Percentiles rank a stretch among this genome's conserved stretches.
Conservation (phyloP, 2,888 invertebrate genomes). For the Agonopterix heracliana region DNA sequence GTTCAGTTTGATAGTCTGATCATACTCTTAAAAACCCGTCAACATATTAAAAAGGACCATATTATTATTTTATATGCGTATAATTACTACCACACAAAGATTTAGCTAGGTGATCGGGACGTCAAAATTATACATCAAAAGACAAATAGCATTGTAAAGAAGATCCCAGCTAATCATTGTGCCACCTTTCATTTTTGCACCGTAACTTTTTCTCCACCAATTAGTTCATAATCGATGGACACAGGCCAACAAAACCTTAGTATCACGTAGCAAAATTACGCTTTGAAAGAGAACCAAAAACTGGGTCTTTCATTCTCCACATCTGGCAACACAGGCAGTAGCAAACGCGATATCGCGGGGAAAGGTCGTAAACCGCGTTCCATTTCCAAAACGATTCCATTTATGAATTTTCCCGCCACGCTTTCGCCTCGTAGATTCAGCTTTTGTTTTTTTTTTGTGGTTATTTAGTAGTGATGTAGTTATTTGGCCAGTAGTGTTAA, state of each 20-base stretch:
- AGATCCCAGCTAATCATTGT: too few relatives aligned
- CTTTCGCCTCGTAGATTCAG: conserved; percentile 10
- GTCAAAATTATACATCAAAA: too few relatives aligned
- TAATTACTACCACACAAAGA: too few relatives aligned
- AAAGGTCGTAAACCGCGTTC: conserved; percentile 20
- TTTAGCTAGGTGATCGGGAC: too few relatives aligned
- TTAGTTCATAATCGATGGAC: neutral
- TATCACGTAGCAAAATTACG: neutral
- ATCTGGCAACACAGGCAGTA: conserved; percentile 20
- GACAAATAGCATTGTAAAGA: too few relatives aligned
- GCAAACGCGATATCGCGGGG: conserved; percentile 18
- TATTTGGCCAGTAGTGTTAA: conserved; percentile 4
- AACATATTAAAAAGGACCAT: too few relatives aligned
- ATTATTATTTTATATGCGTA: too few relatives aligned
- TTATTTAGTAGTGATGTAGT: neutral
- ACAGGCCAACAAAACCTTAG: too few relatives aligned
- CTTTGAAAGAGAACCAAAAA: neutral
- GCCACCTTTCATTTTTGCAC: too few relatives aligned
- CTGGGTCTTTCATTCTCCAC: neutral
- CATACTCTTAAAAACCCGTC: too few relatives aligned
- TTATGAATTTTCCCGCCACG: conserved; percentile 25
- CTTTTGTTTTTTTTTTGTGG: conserved; percentile 7
- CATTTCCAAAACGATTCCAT: conserved; percentile 14
- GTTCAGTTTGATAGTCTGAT: too few relatives aligned
- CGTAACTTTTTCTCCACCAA: neutral